phyloP scores from a whole-genome alignment of 2,113 vertebrate genomes.

The Malurus melanocephalus region DNA sequence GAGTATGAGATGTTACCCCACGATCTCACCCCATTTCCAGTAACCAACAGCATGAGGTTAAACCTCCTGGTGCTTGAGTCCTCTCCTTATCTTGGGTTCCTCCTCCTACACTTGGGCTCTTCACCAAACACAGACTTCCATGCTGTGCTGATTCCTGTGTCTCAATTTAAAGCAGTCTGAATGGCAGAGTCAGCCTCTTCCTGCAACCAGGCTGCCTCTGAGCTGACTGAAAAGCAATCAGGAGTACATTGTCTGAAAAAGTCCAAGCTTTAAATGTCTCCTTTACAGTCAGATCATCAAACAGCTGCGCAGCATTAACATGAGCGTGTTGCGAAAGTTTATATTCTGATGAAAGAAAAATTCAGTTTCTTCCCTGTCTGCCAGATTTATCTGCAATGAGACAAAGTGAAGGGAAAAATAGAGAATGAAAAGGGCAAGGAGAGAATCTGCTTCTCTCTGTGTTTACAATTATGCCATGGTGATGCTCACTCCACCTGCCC shows the following conservation, averaged over 20 bases:
- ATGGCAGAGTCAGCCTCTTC: constrained; percentile 20
- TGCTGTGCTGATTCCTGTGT: background rate
- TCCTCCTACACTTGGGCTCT: background rate
- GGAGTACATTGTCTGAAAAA: constrained; percentile 22
- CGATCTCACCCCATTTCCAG: background rate
- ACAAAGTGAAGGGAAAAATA: background rate
- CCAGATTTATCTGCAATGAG: constrained; percentile 20
- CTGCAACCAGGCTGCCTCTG: constrained; percentile 22
- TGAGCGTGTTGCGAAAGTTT: constrained; percentile 1
- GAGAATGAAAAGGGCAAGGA: background rate
- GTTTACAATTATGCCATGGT: background rate
- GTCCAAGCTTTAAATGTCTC: constrained; percentile 39
- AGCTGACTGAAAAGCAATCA: constrained; percentile 53
- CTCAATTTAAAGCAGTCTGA: background rate
- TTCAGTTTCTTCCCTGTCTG: background rate
- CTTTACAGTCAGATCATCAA: constrained; percentile 17
- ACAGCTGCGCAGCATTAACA: constrained; percentile 45
- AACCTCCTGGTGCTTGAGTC: background rate
- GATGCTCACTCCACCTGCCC: background rate
- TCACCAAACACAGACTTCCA: background rate
- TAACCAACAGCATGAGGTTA: background rate
- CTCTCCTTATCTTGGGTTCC: background rate
- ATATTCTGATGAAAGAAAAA: constrained; percentile 39
- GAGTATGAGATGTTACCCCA: background rate
- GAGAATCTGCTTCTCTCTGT: background rate